Evolutionary conservation across 2,113 vertebrate genomes (phyloP).

Genomic region (Pongo abelii): DNA sequence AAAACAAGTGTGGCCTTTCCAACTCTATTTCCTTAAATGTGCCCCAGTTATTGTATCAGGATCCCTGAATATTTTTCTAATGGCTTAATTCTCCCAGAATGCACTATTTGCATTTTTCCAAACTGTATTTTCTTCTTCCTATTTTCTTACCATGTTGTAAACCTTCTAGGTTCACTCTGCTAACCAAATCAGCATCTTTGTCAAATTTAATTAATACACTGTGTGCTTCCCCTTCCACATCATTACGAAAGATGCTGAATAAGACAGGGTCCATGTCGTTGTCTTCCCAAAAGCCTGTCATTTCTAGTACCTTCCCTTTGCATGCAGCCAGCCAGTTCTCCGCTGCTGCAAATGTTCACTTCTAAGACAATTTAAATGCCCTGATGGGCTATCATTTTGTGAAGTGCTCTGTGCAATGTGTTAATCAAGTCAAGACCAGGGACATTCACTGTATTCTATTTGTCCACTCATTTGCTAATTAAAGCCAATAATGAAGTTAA

Average conservation of each 20-base stretch:
- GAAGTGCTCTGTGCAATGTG: background rate
- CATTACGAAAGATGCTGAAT: slow-evolving; percentile 55
- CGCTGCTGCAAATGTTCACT: background rate
- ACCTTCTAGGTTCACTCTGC: slow-evolving; percentile 8
- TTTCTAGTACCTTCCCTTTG: background rate
- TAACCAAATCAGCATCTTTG: slow-evolving; percentile 60
- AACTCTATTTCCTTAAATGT: background rate
- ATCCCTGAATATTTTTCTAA: slow-evolving; percentile 18
- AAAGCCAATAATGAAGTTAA: slow-evolving; percentile 58
- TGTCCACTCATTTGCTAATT: slow-evolving; percentile 38
- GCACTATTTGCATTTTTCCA: slow-evolving; percentile 21
- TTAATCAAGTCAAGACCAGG: slow-evolving; percentile 44
- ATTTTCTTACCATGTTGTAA: background rate
- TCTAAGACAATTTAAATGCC: background rate
- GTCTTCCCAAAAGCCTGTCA: background rate
- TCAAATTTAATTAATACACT: slow-evolving; percentile 67
- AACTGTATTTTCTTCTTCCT: background rate
- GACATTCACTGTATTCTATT: background rate
- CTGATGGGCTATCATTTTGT: background rate
- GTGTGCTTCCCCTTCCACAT: background rate
- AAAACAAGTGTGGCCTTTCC: background rate
- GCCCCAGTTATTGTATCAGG: background rate
- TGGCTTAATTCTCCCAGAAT: slow-evolving; percentile 13
- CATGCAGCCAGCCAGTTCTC: background rate
- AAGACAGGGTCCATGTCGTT: background rate